These are phyloP conservation scores for Notothenia coriiceps DNA, from an alignment of 2,113 vertebrate species.

Conservation along the genomic window DNA sequence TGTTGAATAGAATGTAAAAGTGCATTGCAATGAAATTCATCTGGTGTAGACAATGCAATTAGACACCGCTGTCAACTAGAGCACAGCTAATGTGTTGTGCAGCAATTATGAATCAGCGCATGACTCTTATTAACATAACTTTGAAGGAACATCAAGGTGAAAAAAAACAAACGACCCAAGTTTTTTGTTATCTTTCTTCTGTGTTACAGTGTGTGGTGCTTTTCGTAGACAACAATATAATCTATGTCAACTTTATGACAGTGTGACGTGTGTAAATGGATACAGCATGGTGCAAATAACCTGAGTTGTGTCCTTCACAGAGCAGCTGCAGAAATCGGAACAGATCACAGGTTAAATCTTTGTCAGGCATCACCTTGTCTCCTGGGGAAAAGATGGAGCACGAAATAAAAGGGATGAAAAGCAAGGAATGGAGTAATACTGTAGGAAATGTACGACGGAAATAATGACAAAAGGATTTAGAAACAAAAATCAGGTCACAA, in stretches of 20 bases:
- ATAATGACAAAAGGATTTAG: not conserved
- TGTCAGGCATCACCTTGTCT: constrained; percentile 94
- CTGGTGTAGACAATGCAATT: not conserved
- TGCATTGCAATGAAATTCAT: not conserved
- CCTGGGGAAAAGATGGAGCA: constrained; percentile 75
- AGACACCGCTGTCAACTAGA: not conserved
- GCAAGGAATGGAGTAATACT: not conserved
- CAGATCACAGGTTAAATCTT: constrained; percentile 94
- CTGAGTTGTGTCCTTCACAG: constrained; percentile 97
- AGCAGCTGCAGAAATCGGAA: constrained; percentile 96
- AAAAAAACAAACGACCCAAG: not conserved
- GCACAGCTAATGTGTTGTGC: not conserved
- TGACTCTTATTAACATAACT: not conserved
- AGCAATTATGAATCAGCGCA: not conserved
- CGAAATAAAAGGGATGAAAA: not conserved
- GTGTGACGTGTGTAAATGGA: not conserved
- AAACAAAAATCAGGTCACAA: not conserved
- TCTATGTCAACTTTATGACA: not conserved
- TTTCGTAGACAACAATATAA: not conserved
- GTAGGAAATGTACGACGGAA: not conserved
- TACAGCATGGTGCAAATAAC: constrained; percentile 71
- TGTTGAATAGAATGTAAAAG: not conserved
- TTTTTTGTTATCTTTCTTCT: not conserved
- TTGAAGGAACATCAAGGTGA: not conserved
- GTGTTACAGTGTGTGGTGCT: not conserved